Evolutionary conservation across 1,140 invertebrate genomes (phyloP).

Genomic region (Papilio helenus): DNA sequence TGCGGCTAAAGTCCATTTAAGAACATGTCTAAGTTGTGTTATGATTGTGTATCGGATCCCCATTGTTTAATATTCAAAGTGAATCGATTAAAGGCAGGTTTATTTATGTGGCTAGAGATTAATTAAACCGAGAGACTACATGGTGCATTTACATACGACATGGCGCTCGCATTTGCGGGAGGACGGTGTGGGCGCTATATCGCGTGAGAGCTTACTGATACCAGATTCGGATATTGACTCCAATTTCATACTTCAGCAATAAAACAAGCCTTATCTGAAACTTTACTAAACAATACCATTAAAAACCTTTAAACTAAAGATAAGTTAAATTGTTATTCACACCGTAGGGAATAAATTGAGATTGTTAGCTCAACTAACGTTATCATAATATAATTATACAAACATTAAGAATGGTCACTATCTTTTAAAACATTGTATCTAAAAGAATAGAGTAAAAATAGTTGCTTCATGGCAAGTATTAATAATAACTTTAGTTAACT

Average conservation of each 20-base stretch:
- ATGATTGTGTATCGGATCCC: slow-evolving; percentile 51
- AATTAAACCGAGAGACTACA: slow-evolving; percentile 76
- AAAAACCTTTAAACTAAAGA: not conserved
- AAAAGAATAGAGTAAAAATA: too few species aligned
- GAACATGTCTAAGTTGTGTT: slow-evolving; percentile 40
- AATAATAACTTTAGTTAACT: not conserved
- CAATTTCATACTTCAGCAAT: slow-evolving; percentile 46
- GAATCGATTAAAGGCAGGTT: slow-evolving; percentile 68
- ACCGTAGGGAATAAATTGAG: too few species aligned
- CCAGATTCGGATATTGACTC: slow-evolving; percentile 42
- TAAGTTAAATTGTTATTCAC: not conserved
- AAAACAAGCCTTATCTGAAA: slow-evolving; percentile 26
- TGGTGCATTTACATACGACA: slow-evolving; percentile 79
- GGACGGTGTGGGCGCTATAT: slow-evolving; percentile 69
- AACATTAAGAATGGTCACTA: too few species aligned
- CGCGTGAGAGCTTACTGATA: slow-evolving; percentile 56
- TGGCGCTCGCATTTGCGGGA: slow-evolving; percentile 74
- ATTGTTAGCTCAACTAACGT: too few species aligned
- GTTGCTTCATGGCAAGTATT: too few species aligned
- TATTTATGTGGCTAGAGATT: slow-evolving; percentile 79
- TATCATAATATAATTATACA: too few species aligned
- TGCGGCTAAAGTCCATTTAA: not conserved
- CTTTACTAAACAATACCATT: not conserved
- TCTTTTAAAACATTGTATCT: too few species aligned
- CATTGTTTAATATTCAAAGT: slow-evolving; percentile 72